Percentiles rank a stretch among this genome's conserved stretches.
Conservation (phyloP, 2,888 invertebrate species). For the Philereme transversata region DNA sequence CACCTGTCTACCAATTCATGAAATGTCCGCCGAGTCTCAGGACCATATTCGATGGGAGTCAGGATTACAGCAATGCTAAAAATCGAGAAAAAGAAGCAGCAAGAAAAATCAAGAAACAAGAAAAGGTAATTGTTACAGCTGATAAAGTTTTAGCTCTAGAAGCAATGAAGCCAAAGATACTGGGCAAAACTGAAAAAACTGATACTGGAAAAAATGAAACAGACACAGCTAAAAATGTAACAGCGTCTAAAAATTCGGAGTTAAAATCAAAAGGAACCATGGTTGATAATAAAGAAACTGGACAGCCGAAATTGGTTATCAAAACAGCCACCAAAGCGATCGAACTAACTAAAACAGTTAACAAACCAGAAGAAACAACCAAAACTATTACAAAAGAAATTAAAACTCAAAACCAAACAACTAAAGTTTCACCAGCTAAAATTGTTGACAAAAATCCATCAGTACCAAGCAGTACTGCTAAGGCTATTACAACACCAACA, state of each 20-base stretch:
- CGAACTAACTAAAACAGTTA: constrained; percentile 1
- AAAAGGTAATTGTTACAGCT: constrained; percentile 12
- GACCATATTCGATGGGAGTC: constrained; percentile 45
- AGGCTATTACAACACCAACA: constrained; percentile 9
- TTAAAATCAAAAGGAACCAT: constrained; percentile 4
- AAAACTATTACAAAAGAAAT: constrained; percentile 4
- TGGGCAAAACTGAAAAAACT: constrained; percentile 5
- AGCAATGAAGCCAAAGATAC: constrained; percentile 11
- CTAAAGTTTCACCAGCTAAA: constrained; percentile 11
- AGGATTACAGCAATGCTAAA: constrained; percentile 11
- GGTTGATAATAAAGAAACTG: background rate
- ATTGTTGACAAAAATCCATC: constrained; percentile 1
- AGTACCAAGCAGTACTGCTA: constrained; percentile 12
- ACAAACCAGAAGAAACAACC: background rate
- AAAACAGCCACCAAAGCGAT: background rate
- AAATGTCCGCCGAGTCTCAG: constrained; percentile 58
- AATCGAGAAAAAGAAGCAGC: constrained; percentile 16
- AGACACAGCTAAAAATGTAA: constrained; percentile 10
- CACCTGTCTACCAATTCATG: constrained; percentile 60
- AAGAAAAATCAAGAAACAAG: constrained; percentile 11
- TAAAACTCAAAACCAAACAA: constrained; percentile 9
- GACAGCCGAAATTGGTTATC: no score
- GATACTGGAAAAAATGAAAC: background rate
- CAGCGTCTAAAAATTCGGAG: constrained; percentile 4
- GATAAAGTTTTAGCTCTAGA: constrained; percentile 19